Percentiles rank a stretch among this genome's conserved stretches.
Evolutionary conservation across 2,888 invertebrate genomes (phyloP).

Genomic region (Caenorhabditis auriculariae): DNA sequence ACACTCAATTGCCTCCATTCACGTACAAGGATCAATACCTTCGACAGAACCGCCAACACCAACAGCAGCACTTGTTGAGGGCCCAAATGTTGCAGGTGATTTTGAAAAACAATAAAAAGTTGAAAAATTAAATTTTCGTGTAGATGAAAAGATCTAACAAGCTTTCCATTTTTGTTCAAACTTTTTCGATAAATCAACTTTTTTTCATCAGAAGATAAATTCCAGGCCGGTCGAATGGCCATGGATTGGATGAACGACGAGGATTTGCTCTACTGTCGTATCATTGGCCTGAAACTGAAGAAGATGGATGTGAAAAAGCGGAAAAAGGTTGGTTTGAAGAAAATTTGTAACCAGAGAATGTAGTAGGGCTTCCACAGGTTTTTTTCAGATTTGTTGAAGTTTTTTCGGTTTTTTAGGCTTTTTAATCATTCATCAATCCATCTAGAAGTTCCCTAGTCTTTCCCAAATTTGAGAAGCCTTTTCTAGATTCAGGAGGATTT

Average conservation of each 20-base stretch:
- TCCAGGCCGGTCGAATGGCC: conserved; percentile 24
- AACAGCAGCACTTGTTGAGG: not conserved
- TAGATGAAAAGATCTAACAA: too few relatives aligned
- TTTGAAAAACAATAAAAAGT: too few relatives aligned
- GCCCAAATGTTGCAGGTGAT: not conserved
- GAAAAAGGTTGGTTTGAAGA: conserved; percentile 45
- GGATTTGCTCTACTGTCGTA: conserved; percentile 51
- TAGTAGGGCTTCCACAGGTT: not conserved
- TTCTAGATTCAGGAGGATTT: too few relatives aligned
- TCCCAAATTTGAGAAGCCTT: too few relatives aligned
- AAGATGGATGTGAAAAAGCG: conserved; percentile 51
- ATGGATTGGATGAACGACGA: conserved; percentile 55
- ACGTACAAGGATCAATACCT: too few relatives aligned
- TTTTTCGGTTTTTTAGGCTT: not conserved
- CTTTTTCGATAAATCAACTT: too few relatives aligned
- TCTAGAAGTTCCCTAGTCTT: too few relatives aligned
- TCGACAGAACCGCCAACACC: too few relatives aligned
- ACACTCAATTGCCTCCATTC: too few relatives aligned
- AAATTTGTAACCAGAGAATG: not conserved
- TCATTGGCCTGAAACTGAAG: conserved; percentile 50
- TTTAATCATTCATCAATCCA: too few relatives aligned
- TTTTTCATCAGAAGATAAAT: not conserved
- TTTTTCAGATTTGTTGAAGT: not conserved
- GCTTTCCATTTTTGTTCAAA: conserved; percentile 1
- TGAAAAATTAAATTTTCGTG: too few relatives aligned